Evolutionary conservation across 2,113 vertebrate species (phyloP).

Genomic region (Oryzias javanicus): DNA sequence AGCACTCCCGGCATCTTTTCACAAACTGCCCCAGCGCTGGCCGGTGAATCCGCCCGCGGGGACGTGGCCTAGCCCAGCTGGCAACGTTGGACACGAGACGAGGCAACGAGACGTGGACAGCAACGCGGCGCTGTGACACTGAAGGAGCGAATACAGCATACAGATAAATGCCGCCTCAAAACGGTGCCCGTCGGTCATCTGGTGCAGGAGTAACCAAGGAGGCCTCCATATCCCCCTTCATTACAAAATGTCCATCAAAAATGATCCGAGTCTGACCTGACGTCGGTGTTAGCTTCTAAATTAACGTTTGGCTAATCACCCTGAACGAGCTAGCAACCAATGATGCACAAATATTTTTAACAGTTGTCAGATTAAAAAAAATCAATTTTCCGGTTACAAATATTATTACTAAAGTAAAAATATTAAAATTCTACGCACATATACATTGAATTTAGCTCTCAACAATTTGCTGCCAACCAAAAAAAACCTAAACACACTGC

Average conservation of each 20-base stretch:
- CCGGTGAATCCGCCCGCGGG: constrained; percentile 54
- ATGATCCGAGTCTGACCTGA: constrained; percentile 15
- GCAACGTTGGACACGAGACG: constrained; percentile 36
- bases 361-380: not conserved
- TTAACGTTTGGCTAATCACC: constrained; percentile 29
- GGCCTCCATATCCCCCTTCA: not conserved
- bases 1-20: constrained; percentile 63
- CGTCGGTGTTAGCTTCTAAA: constrained; percentile 27
- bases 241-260: constrained; percentile 4
- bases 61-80: constrained; percentile 75
- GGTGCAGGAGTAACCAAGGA: not conserved
- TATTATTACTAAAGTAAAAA: not conserved
- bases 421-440: not conserved
- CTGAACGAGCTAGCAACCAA: constrained; percentile 25
- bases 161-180: constrained; percentile 5
- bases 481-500: constrained; percentile 1
- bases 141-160: constrained; percentile 6
- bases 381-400: not conserved
- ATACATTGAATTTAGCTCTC: constrained; percentile 2
- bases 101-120: constrained; percentile 51
- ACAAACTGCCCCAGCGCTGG: constrained; percentile 43
- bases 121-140: constrained; percentile 45
- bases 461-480: constrained; percentile 1
- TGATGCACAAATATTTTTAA: not conserved
- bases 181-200: not conserved